Evolutionary conservation across 2,113 vertebrate species (phyloP), one percentile per base, ranked within the genome.

Genomic region (Oreochromis tanganicae): DNA sequence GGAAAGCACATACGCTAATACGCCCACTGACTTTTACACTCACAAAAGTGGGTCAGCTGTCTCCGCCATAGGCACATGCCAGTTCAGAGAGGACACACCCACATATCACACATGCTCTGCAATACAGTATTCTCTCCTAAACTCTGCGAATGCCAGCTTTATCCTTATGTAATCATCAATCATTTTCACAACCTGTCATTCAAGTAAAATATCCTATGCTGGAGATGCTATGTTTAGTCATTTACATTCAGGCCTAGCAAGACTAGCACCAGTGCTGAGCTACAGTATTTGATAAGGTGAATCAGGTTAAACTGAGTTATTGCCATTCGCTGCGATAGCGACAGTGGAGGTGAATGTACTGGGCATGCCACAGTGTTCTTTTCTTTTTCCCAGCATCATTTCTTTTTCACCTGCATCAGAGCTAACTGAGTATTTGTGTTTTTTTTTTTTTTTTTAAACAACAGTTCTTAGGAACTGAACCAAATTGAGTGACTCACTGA

Each of bases 11-110:
- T 66, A 89, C 82, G 48, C 87, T 79, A 68, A 81, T 59, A 90
- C 89, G 17, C 89, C 81, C 90, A 89, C 93, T 80, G 84, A 93
- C 91, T 85, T 91, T 90, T 90, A 89, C 92, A 89, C 71, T 55
- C 66, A 24, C 71, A 85, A 78, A 95, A 93, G 9, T 93, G 71
- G 94, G 94, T 93, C 93, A 92, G 89, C 93, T 56, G 87, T 93
- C 92, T 91, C 79, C 14, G 10, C 85, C 73, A 81, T 32, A 78
- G 81, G 87, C 92, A 93, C 95, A 94, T 84, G 92, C 91, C 89
- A 87, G 63, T 90, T 88, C 66, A 48, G 41, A 78, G 66, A 66
- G 79, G 89, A 91, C 92, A 92, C 92, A n/a, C 94, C 84, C 91
- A 90, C 90, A 81, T 78, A 81, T 87, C 88, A 89, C 81, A 90